A percentile compares a stretch with the other conserved stretches of the same genome.
Conservation (phyloP, 2,888 invertebrate genomes). For the Caenorhabditis drosophilae region DNA sequence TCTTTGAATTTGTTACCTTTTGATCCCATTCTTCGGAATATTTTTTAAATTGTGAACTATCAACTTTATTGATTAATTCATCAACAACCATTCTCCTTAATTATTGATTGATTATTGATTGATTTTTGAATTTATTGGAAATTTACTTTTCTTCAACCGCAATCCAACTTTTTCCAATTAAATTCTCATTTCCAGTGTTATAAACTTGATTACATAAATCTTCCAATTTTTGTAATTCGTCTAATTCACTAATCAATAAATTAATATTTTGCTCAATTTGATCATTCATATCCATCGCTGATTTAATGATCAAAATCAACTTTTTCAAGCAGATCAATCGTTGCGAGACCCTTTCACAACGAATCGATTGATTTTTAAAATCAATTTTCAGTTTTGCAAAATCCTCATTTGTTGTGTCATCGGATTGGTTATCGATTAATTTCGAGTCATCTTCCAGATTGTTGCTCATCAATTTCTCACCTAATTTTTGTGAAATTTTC, state of each 20-base stretch:
- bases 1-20: conserved; percentile 4
- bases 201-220: conserved; percentile 42
- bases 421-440: neutral
- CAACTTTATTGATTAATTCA: conserved; percentile 32
- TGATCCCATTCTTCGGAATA: conserved; percentile 26
- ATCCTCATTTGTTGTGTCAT: conserved; percentile 28
- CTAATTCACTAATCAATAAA: conserved; percentile 26
- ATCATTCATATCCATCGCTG: conserved; percentile 32
- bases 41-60: conserved; percentile 15
- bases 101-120: conserved; percentile 5
- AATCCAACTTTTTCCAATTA: conserved; percentile 44
- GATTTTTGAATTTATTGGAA: no score
- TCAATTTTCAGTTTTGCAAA: conserved; percentile 40
- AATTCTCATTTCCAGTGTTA: conserved; percentile 31
- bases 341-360: conserved; percentile 44
- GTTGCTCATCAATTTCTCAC: conserved; percentile 12
- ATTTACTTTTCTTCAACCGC: conserved; percentile 44
- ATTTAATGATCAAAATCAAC: conserved; percentile 30
- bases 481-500: conserved; percentile 19
- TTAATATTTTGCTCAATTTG: conserved; percentile 31
- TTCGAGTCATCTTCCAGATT: conserved; percentile 14
- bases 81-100: conserved; percentile 37
- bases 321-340: conserved; percentile 35
- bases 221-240: conserved; percentile 32
- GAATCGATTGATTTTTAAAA: conserved; percentile 49